Evolutionary conservation across 2,797 vertebrate species (phyloP).

Genomic region (Taenioides sp.): DNA sequence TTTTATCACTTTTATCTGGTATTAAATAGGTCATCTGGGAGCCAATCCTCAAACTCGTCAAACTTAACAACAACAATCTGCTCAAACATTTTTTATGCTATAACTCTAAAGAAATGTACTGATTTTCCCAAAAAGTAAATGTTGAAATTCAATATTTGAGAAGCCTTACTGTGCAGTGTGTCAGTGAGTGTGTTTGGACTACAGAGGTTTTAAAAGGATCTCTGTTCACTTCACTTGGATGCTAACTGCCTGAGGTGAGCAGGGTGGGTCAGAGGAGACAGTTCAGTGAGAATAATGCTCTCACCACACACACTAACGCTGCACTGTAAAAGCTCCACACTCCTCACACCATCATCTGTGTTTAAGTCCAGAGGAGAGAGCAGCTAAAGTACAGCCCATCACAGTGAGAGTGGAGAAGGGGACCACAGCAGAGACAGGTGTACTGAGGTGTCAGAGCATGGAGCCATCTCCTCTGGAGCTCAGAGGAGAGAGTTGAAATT

Average conservation of each 20-base stretch:
- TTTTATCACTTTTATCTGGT: too few species aligned
- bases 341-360: neutral
- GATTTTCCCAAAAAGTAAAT: neutral
- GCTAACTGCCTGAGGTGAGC: slow-evolving; percentile 25
- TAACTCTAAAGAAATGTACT: too few species aligned
- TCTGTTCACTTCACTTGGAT: slow-evolving; percentile 11
- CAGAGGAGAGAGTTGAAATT: slow-evolving; percentile 27
- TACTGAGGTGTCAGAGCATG: neutral
- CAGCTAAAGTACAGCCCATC: neutral
- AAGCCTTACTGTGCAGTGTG: neutral
- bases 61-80: too few species aligned
- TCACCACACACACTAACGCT: neutral
- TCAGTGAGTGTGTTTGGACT: neutral
- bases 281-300: slow-evolving; percentile 17
- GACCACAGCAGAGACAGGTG: neutral
- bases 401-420: neutral
- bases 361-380: neutral
- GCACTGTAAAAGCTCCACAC: slow-evolving; percentile 3
- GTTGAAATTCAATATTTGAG: neutral
- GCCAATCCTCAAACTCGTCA: too few species aligned
- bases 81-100: too few species aligned
- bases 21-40: too few species aligned
- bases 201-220: slow-evolving; percentile 19
- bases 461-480: neutral
- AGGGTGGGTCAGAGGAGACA: slow-evolving; percentile 16